Evolutionary conservation across 2,797 vertebrate genomes (phyloP).

Genomic region (Arnoldichthys spilopterus): DNA sequence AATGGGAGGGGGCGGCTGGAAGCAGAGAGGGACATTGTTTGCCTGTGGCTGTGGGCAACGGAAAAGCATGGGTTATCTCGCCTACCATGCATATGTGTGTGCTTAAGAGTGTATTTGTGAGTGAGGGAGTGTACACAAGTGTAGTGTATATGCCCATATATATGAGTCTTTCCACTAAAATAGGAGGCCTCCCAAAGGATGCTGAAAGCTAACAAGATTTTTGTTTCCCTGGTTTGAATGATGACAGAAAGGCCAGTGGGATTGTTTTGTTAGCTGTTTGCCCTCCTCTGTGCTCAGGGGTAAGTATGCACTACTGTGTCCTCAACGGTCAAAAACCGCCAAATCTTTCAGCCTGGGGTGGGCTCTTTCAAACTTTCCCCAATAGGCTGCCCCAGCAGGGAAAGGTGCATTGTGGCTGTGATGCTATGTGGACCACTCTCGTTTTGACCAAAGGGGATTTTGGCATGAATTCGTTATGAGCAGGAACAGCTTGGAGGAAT

Average conservation of each 20-base stretch:
- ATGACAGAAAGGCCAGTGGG: conserved; percentile 74
- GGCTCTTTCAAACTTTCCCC: conserved; percentile 63
- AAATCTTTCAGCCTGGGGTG: conserved; percentile 55
- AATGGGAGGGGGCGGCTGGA: conserved; percentile 75
- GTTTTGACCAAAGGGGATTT: conserved; percentile 44
- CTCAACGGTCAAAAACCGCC: conserved; percentile 76
- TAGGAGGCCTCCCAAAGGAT: conserved; percentile 76
- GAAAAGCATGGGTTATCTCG: conserved; percentile 81
- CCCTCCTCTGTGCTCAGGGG: conserved; percentile 67
- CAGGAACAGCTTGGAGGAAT: conserved; percentile 41
- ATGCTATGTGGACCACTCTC: conserved; percentile 45
- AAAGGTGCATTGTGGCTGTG: conserved; percentile 59
- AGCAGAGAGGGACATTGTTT: conserved; percentile 82
- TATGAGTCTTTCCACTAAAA: conserved; percentile 59
- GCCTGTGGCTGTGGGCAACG: conserved; percentile 82
- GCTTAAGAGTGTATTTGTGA: conserved; percentile 76
- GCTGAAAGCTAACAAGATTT: conserved; percentile 78
- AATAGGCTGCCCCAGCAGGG: conserved; percentile 61
- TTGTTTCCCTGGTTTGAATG: conserved; percentile 73
- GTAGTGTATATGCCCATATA: conserved; percentile 60
- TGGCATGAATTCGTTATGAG: conserved; percentile 38
- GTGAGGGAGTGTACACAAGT: conserved; percentile 68
- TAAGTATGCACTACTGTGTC: conserved; percentile 73
- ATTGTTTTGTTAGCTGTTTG: conserved; percentile 75
- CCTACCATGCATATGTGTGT: conserved; percentile 64